Base-by-base conservation (phyloP, 2,113 vertebrate genomes). In the Brachirus orientalis region DNA sequence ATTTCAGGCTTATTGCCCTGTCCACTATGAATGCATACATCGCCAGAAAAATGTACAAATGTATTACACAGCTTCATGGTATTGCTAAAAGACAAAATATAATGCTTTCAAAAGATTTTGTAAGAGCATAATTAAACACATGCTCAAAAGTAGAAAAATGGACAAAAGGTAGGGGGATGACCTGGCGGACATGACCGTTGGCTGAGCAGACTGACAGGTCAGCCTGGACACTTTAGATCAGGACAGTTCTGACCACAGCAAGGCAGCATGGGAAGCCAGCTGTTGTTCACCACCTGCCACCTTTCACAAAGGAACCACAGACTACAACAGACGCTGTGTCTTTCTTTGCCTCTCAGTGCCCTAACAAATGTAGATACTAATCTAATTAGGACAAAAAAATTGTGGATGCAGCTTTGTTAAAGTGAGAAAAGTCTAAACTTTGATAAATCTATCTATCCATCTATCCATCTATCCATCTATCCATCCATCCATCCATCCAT, bases 271-370 rank as follows among this genome's bases (percentile, higher is more conserved):
- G 59, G 69, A 69, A 69, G 40, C 77, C 85, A 90, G 88, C 85
- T 90, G 88, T 81, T 84, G 65, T 73, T 72, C 65, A 69, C 82
- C 86, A 90, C 80, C 86, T 90, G 86, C 60, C 79, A 62, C 63
- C 60, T 66, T 69, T 44, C 69, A 76, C 75, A 79, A 71, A 84
- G 72, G 67, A 53, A 28, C 50, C 18, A 33, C 40, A 63, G 44
- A 70, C 79, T 52, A 63, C 79, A 63, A 12, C 13, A 53, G 56
- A 36, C 66, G 1, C 13, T 9, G 6, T 65, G 67, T 61, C 65
- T 63, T 46, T 37, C 33, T 4, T 56, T 60, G 28, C 28, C 28
- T 28, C 28, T 6, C 28, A 6, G 28, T 28, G 63, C 64, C 84
- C 80, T 66, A 37, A 88, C 84, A 84, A 80, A 71, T 85, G 77